Percentiles rank a stretch among this genome's conserved stretches.
phyloP scores from a whole-genome alignment of 2,888 invertebrate species.

The Meiosimyza platycephala region DNA sequence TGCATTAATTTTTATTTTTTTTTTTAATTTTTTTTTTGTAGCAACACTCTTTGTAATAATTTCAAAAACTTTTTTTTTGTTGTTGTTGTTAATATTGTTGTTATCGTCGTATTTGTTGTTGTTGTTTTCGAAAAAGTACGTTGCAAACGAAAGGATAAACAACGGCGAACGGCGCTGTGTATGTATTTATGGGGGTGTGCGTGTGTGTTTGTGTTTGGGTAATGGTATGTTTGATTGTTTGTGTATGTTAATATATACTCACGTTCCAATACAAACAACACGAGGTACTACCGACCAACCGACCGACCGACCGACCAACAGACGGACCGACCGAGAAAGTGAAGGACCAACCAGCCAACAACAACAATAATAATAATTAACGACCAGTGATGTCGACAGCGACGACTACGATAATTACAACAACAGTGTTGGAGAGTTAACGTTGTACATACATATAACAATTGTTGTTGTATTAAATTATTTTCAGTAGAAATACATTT shows the following conservation, averaged over 20 bases:
- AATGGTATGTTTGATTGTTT: background rate
- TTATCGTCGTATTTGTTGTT: background rate
- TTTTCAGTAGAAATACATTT: constrained; percentile 41
- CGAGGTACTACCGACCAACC: constrained; percentile 11
- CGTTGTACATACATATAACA: constrained; percentile 17
- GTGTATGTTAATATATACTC: constrained; percentile 15
- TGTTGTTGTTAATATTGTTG: background rate
- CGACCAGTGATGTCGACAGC: constrained; percentile 5
- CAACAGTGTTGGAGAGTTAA: constrained; percentile 23
- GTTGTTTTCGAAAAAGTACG: constrained; percentile 16
- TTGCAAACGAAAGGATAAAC: constrained; percentile 28
- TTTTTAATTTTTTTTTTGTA: constrained; percentile 7
- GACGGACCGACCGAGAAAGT: no score
- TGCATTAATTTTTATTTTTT: background rate
- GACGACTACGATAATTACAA: constrained; percentile 5
- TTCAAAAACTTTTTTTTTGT: constrained; percentile 11
- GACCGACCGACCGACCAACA: background rate
- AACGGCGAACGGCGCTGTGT: constrained; percentile 24
- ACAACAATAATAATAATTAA: constrained; percentile 25
- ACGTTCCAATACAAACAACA: constrained; percentile 28
- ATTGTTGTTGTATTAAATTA: constrained; percentile 42
- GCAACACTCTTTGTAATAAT: constrained; percentile 16
- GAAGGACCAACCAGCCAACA: constrained; percentile 4
- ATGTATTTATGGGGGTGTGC: background rate
- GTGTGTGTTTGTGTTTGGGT: background rate